Evolutionary conservation across 2,888 invertebrate genomes (phyloP), one percentile per base, ranked within the genome.

Genomic region (Oligia strigilis): DNA sequence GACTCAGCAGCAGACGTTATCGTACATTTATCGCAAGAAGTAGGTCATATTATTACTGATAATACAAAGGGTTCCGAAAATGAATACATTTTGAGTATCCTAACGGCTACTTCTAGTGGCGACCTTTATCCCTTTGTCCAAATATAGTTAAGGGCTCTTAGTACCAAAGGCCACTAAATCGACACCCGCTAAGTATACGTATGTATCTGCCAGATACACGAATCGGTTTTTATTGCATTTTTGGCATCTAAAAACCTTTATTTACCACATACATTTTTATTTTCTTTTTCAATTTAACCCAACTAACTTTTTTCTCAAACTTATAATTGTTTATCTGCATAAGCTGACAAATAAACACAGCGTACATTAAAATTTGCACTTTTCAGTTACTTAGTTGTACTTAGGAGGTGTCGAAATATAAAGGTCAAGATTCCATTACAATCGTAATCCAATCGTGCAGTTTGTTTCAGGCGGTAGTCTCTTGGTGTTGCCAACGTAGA

Each of bases 391-490:
- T n/a, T n/a, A n/a, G n/a, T n/a, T n/a, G n/a, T n/a, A n/a, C n/a
- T n/a, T n/a, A n/a, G n/a, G n/a, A n/a, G n/a, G n/a, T n/a, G n/a
- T n/a, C n/a, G n/a, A n/a, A n/a, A 87, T 83, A 77, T 74, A 72
- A 87, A 89, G 90, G 88, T 87, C 90, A 88, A 89, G 85, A 82
- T 83, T 82, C 81, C 72, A 87, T 82, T 84, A 86, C 85, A 84
- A 91, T 90, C 81, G 75, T 87, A 90, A 90, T 89, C 85, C 87
- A 87, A 81, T 78, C 71, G 67, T 75, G 74, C 87, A 81, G 87
- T 90, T 91, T 82, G 85, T 81, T 86, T 72, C 89, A 88, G 87
- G 74, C 72, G 77, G 6, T 72, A 73, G 64, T 65, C 72, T 77
- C 58, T 80, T 71, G 71, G 65, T 77, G 58, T 80, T 69, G 75